These are phyloP conservation scores for Cheilinus undulatus DNA, from an alignment of 2,113 vertebrate genomes.

Conservation along the genomic window DNA sequence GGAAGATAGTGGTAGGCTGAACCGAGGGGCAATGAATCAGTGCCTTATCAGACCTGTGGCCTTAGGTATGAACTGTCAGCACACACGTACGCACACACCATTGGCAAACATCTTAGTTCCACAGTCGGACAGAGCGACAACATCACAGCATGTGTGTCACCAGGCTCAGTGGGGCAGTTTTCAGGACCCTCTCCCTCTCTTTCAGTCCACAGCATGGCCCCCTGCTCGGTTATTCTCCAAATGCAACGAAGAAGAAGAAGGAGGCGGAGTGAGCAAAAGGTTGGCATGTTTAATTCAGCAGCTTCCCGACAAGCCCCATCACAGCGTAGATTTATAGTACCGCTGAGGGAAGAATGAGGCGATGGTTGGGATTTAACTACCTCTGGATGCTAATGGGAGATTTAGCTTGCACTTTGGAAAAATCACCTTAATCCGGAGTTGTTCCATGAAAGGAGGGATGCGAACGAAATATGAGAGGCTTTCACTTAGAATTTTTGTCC, in stretches of 20 bases:
- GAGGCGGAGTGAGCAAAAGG: slow-evolving; percentile 26
- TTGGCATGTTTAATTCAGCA: slow-evolving; percentile 77
- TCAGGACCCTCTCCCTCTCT: slow-evolving; percentile 22
- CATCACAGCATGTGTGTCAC: slow-evolving; percentile 27
- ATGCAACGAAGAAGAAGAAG: slow-evolving; percentile 27
- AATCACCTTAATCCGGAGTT: slow-evolving; percentile 66
- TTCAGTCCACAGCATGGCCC: slow-evolving; percentile 13
- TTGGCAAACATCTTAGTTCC: slow-evolving; percentile 33
- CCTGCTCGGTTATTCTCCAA: slow-evolving; percentile 49
- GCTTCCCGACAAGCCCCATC: slow-evolving; percentile 48
- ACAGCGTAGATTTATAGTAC: slow-evolving; percentile 62
- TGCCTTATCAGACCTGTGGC: slow-evolving; percentile 67
- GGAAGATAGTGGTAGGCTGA: slow-evolving; percentile 60
- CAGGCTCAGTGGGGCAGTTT: slow-evolving; percentile 21
- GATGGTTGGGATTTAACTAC: slow-evolving; percentile 64
- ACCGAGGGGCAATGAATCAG: slow-evolving; percentile 73
- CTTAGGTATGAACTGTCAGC: slow-evolving; percentile 69
- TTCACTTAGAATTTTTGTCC: slow-evolving; percentile 2
- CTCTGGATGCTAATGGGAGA: slow-evolving; percentile 57
- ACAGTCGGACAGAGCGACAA: slow-evolving; percentile 23
- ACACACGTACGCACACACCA: slow-evolving; percentile 13
- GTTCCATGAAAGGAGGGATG: slow-evolving; percentile 29
- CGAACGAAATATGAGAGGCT: slow-evolving; percentile 44
- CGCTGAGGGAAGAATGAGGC: slow-evolving; percentile 52
- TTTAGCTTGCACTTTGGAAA: slow-evolving; percentile 59